phyloP scores from a whole-genome alignment of 2,888 invertebrate species.

The Tetramorium bicarinatum region DNA sequence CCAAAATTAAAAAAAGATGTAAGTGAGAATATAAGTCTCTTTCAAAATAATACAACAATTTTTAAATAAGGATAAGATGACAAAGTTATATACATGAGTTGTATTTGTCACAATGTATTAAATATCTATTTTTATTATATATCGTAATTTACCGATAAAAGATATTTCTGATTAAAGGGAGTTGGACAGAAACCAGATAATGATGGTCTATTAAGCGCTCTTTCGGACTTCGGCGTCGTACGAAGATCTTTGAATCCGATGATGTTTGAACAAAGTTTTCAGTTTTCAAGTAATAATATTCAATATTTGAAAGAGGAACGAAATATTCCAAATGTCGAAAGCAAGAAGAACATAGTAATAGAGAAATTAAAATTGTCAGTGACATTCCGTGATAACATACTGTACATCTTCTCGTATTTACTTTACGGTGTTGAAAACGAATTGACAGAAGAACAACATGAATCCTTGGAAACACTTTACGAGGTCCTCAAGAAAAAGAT shows the following conservation, averaged over 20 bases:
- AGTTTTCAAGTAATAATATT: neutral
- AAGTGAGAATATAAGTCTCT: constrained; percentile 19
- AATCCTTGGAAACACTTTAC: constrained; percentile 66
- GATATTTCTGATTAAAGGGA: constrained; percentile 24
- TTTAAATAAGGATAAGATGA: neutral
- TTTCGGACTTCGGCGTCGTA: constrained; percentile 35
- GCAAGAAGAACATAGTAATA: constrained; percentile 4
- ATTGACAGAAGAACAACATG: constrained; percentile 67
- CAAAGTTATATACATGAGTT: neutral
- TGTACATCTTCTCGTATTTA: constrained; percentile 70
- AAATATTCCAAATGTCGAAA: neutral
- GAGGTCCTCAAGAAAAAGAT: constrained; percentile 64
- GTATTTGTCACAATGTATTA: neutral
- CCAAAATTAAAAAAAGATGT: neutral
- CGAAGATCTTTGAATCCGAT: constrained; percentile 30
- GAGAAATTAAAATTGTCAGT: constrained; percentile 41
- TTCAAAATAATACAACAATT: constrained; percentile 1
- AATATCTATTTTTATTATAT: neutral
- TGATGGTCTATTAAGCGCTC: neutral
- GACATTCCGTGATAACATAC: constrained; percentile 68
- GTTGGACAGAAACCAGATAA: neutral
- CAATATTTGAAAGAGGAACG: neutral
- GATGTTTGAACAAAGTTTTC: neutral
- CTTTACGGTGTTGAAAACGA: constrained; percentile 59
- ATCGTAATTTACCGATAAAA: neutral